phyloP scores from a whole-genome alignment of 2,888 invertebrate genomes.

The Amblyjoppa proteus region DNA sequence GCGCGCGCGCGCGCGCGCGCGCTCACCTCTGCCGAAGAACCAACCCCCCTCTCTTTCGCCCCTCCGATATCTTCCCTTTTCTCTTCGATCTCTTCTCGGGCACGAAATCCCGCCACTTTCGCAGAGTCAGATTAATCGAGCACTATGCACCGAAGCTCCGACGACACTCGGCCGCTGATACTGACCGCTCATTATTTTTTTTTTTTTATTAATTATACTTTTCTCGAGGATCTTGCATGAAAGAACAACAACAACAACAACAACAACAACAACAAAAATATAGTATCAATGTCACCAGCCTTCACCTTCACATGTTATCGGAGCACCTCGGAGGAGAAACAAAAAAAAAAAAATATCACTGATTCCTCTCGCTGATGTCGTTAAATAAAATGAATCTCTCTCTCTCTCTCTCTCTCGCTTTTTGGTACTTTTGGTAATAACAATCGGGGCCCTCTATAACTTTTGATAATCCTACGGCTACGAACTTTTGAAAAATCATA shows the following conservation, averaged over 20 bases:
- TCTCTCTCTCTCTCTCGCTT: background rate
- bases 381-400: background rate
- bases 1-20: background rate
- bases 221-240: too few species aligned
- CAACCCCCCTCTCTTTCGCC: conserved; percentile 8
- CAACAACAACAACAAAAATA: too few species aligned
- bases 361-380: background rate
- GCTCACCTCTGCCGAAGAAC: background rate
- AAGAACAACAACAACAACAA: too few species aligned
- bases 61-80: conserved; percentile 4
- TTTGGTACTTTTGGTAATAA: too few species aligned
- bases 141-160: background rate
- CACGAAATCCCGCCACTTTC: background rate
- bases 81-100: background rate
- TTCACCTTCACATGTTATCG: background rate
- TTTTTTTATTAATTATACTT: background rate
- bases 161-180: background rate
- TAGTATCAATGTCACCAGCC: background rate
- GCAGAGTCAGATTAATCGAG: background rate
- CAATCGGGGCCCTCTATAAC: too few species aligned
- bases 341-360: background rate
- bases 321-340: background rate
- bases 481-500: conserved; percentile 48
- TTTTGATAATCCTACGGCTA: background rate
- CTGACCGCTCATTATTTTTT: background rate